Evolutionary conservation across 2,888 invertebrate species (phyloP), one percentile per base, ranked within the genome.

Genomic region (Diarsia rubi): DNA sequence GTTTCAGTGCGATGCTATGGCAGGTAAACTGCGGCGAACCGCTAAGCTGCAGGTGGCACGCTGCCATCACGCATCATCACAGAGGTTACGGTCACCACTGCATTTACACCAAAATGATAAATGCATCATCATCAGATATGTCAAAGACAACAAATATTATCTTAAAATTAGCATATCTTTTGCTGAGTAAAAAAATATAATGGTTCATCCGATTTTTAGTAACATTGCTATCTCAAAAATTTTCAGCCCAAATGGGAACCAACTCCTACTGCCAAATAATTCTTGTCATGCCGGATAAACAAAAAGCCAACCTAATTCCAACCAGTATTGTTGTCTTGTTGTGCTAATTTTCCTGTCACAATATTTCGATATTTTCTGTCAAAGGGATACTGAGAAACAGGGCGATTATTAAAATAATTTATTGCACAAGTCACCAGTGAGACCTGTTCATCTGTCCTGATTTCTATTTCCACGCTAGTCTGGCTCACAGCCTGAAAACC

Each of bases 21-120:
- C 94, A 94, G 94, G 93, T 95, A 95, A 94, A 92, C 91, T 91
- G 89, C 86, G 87, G 83, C 89, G 89, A 84, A 85, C 85, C 85
- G 84, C 75, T 82, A 84, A 81, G 85, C 73, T 88, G 87, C 88
- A 88, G 57, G 83, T 92, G 91, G 92, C 92, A 92, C 68, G 62
- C 37, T 92, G 92, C 92, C 92, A 92, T 79, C 75, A 73, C 77
- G 70, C 78, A 84, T 82, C 83, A 81, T 77, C 78, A 66, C 74
- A 78, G 88, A 88, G 91, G 91, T 92, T 93, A 92, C 87, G 93
- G 91, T 91, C 92, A 92, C 64, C 85, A 64, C 69, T 69, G 67
- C 49, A 78, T 78, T 79, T 81, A 85, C 27, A 59, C 54, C n/a
- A 60, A 73, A 70, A 76, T 68, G 24, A 81, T 59, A 69, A 75